Evolutionary conservation across 1,140 invertebrate genomes (phyloP).

Genomic region (Ladona fulva): DNA sequence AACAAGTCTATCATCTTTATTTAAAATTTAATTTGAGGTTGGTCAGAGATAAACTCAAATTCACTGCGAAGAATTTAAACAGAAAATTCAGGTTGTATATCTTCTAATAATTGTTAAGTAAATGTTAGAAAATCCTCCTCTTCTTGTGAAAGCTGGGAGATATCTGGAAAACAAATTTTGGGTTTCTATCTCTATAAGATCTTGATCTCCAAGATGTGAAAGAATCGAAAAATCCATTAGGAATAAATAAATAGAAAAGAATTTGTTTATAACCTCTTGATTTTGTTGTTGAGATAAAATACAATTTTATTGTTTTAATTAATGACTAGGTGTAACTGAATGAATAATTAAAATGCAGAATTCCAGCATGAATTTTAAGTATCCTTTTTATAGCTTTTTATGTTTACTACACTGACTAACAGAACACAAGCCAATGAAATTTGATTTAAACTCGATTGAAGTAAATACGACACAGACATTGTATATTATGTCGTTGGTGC

Average conservation of each 20-base stretch:
- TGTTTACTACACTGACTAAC: conserved; percentile 9
- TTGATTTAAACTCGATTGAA: conserved; percentile 10
- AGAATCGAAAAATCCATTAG: neutral
- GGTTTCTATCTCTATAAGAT: too few species aligned
- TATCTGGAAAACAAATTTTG: too few species aligned
- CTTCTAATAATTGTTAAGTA: too few species aligned
- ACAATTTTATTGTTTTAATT: neutral
- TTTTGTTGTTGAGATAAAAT: conserved; percentile 5
- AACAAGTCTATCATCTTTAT: too few species aligned
- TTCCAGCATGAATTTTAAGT: conserved; percentile 10
- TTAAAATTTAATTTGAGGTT: too few species aligned
- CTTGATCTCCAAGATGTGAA: too few species aligned
- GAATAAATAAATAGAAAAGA: neutral
- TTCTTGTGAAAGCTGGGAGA: too few species aligned
- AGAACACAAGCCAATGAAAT: conserved; percentile 9
- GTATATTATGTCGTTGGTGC: conserved; percentile 2
- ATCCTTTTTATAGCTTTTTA: conserved; percentile 10
- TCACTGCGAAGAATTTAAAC: too few species aligned
- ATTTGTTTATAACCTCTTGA: neutral
- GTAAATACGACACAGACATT: neutral
- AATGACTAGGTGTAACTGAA: conserved; percentile 6
- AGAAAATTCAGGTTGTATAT: too few species aligned
- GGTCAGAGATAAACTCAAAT: too few species aligned
- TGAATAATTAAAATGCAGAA: conserved; percentile 4
- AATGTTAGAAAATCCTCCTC: too few species aligned